These are phyloP conservation scores for Zophobas morio DNA, from an alignment of 1,140 invertebrate genomes.

Conservation along the genomic window DNA sequence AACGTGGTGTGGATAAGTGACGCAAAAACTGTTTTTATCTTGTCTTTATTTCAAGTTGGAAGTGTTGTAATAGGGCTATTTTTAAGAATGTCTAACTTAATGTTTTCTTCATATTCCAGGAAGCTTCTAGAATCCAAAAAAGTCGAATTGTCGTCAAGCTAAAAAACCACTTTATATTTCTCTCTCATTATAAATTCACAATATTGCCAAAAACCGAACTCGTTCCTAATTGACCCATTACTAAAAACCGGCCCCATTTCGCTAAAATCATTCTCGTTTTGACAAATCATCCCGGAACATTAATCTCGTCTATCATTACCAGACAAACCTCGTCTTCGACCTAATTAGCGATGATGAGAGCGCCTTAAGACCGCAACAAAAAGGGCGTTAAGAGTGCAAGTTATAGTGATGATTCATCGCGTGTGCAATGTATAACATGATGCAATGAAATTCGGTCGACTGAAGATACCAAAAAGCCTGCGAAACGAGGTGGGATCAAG, in stretches of 20 bases:
- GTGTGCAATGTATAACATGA: constrained; percentile 30
- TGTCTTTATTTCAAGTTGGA: too few relatives aligned
- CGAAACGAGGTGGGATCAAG: constrained; percentile 32
- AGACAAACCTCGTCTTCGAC: constrained; percentile 21
- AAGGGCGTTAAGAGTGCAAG: constrained; percentile 28
- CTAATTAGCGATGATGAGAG: constrained; percentile 27
- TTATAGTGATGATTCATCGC: constrained; percentile 11
- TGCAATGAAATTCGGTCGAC: constrained; percentile 31
- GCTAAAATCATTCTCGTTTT: neutral
- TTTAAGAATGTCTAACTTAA: too few relatives aligned
- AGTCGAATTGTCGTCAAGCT: neutral
- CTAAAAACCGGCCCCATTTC: neutral
- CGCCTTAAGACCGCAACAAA: constrained; percentile 14
- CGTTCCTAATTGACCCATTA: neutral
- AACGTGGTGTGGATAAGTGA: too few relatives aligned
- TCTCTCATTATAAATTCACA: too few relatives aligned
- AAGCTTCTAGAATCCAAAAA: too few relatives aligned
- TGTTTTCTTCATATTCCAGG: too few relatives aligned
- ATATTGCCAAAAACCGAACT: neutral
- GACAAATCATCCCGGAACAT: constrained; percentile 3
- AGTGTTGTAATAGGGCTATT: too few relatives aligned
- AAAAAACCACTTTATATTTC: neutral
- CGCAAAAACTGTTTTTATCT: too few relatives aligned
- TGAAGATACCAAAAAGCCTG: constrained; percentile 35
- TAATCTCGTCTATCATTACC: constrained; percentile 7